Percentiles rank a stretch among this genome's conserved stretches.
Evolutionary conservation across 2,888 invertebrate species (phyloP).

Genomic region (Cryptus armator): DNA sequence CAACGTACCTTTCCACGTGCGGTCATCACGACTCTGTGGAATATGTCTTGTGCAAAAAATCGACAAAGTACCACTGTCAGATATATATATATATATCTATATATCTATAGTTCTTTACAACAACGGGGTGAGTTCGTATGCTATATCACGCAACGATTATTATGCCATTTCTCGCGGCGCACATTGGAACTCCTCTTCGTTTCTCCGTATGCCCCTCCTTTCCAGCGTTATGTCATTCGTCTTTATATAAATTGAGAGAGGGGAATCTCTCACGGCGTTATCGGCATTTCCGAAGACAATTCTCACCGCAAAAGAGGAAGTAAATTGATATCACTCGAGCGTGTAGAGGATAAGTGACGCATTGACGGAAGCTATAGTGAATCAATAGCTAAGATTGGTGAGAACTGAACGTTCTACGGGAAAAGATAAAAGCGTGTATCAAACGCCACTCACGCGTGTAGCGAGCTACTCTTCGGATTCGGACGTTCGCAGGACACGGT

Average conservation of each 20-base stretch:
- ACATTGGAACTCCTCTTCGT: background rate
- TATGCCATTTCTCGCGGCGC: slow-evolving; percentile 60
- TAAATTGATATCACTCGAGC: slow-evolving; percentile 43
- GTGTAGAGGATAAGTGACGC: slow-evolving; percentile 9
- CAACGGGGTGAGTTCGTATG: slow-evolving; percentile 1
- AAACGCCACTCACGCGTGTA: background rate
- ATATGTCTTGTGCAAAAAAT: slow-evolving; percentile 36
- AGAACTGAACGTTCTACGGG: slow-evolving; percentile 2
- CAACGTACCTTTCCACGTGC: background rate
- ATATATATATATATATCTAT: slow-evolving; percentile 4
- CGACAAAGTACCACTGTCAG: slow-evolving; percentile 15
- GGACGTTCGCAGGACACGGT: background rate
- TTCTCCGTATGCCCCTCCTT: background rate
- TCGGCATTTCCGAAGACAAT: background rate
- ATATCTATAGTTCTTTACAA: background rate
- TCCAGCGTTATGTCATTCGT: background rate
- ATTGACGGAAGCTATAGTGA: background rate
- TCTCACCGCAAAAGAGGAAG: background rate
- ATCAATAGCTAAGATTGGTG: background rate
- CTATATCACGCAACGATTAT: slow-evolving; percentile 58
- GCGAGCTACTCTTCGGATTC: background rate
- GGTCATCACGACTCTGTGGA: background rate
- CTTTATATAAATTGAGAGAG: background rate
- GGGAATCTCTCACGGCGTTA: background rate
- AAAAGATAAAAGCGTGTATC: background rate